phyloP scores from a whole-genome alignment of 2,888 invertebrate species.

The Caenorhabditis sp. region DNA sequence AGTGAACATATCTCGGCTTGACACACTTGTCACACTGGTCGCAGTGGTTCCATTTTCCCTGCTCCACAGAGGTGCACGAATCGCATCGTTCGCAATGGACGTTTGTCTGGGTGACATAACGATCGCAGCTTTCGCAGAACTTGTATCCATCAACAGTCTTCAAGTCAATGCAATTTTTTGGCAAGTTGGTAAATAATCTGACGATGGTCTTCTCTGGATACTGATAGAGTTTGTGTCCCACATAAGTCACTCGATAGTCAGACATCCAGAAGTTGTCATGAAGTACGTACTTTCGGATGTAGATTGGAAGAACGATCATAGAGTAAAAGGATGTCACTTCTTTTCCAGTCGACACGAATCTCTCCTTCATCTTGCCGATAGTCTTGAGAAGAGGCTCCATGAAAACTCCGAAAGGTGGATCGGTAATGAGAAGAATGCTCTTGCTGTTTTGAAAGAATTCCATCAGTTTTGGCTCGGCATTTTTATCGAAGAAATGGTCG shows the following conservation, averaged over 20 bases:
- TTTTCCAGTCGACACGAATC: conserved; percentile 52
- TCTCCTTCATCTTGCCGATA: conserved; percentile 70
- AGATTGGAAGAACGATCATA: conserved; percentile 75
- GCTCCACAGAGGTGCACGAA: conserved; percentile 74
- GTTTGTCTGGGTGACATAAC: conserved; percentile 74
- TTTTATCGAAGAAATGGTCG: conserved; percentile 76
- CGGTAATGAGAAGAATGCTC: conserved; percentile 72
- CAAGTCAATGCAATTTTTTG: conserved; percentile 69
- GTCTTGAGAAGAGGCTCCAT: conserved; percentile 76
- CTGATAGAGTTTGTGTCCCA: conserved; percentile 77
- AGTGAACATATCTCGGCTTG: conserved; percentile 77
- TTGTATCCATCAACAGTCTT: conserved; percentile 70
- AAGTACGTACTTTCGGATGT: conserved; percentile 77
- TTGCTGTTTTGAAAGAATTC: conserved; percentile 68
- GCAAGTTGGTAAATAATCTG: conserved; percentile 78
- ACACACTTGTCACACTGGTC: conserved; percentile 76
- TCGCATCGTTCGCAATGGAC: conserved; percentile 77
- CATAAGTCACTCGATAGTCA: conserved; percentile 79
- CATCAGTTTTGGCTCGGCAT: conserved; percentile 56
- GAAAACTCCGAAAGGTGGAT: conserved; percentile 82
- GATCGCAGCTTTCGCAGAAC: conserved; percentile 77
- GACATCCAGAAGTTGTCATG: conserved; percentile 74
- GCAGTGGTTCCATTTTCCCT: conserved; percentile 75
- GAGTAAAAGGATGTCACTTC: conserved; percentile 46
- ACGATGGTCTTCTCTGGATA: conserved; percentile 75